Percentiles rank a stretch among this genome's conserved stretches.
Evolutionary conservation across 1,140 invertebrate species (phyloP).

Genomic region (Gonioctena quinquepunctata): DNA sequence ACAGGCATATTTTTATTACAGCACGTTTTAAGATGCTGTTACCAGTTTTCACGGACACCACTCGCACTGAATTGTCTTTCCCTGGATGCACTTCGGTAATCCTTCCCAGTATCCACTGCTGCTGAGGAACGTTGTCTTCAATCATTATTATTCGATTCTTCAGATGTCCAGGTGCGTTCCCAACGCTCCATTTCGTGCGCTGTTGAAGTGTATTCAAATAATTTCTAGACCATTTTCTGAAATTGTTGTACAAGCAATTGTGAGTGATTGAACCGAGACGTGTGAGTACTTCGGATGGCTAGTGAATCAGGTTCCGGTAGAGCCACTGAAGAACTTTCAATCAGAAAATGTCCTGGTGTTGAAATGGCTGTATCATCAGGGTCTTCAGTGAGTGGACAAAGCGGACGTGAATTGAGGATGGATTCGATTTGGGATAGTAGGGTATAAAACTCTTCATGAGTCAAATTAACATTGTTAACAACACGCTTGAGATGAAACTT

Average conservation of each 20-base stretch:
- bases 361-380: constrained; percentile 28
- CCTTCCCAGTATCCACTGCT: too few relatives aligned
- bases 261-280: neutral
- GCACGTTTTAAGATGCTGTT: too few relatives aligned
- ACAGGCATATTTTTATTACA: too few relatives aligned
- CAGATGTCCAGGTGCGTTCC: too few relatives aligned
- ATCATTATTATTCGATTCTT: too few relatives aligned
- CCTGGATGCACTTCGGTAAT: too few relatives aligned
- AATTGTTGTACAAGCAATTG: constrained; percentile 7
- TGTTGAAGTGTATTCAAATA: constrained; percentile 38
- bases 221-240: constrained; percentile 27
- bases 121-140: too few relatives aligned
- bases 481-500: constrained; percentile 5
- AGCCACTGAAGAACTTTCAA: constrained; percentile 28
- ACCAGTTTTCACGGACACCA: too few relatives aligned
- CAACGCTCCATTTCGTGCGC: too few relatives aligned
- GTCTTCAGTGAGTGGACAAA: constrained; percentile 27
- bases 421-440: constrained; percentile 16
- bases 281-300: neutral
- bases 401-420: constrained; percentile 33
- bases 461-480: neutral
- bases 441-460: constrained; percentile 11
- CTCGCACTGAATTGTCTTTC: too few relatives aligned
- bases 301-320: neutral
- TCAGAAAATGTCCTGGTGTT: constrained; percentile 33